Base-by-base conservation (phyloP, 30 jellyfish, hydroid and myxozoan genomes). In the Haliclystus octoradiatus region DNA sequence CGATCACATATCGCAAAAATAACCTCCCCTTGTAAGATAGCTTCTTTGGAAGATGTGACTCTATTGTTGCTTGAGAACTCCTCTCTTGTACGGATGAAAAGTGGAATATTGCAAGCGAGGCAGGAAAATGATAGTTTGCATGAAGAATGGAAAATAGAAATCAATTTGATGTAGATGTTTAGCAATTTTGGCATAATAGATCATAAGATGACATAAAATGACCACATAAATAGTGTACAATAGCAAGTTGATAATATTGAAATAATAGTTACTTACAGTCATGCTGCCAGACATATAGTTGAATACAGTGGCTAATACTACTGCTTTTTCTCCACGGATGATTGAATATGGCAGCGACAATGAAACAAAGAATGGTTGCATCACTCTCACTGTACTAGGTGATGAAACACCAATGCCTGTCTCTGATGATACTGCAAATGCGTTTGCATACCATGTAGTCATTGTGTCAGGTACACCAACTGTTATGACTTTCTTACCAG, bases 361-460 rank as follows among this genome's bases (percentile, higher is more conserved):
- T 4, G 97, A 88, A 4, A 80, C 84, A 49, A 88, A 88, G 28
- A 88, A 78, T 15, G 94, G 83, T 71, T 88, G 94, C 76, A 88
- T 79, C 2, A 82, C 97, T n/a, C 77, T 62, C 49, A 88, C 61
- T 70, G 75, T 86, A 28, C 86, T 79, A 0, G 94, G 82, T 28
- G 64, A 71, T 22, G 97, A 88, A 24, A 88, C 93, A 19, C 97
- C 97, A 0, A 88, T 31, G 62, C 97, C 97, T 7, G 83, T 85
- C 5, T 19, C 28, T 24, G 66, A 71, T 23, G 94, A 88, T 4
- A 80, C 68, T 1, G 93, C 97, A 68, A 88, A 88, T 26, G 88
- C 97, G 65, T 91, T 88, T 12, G 94, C 97, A 50, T 88, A 67
- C 97, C 97, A 88, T 5, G 94, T 74, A 24, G 97, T 88, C 25